Base-by-base conservation (phyloP, 2,888 invertebrate genomes). In the Timema cristinae region DNA sequence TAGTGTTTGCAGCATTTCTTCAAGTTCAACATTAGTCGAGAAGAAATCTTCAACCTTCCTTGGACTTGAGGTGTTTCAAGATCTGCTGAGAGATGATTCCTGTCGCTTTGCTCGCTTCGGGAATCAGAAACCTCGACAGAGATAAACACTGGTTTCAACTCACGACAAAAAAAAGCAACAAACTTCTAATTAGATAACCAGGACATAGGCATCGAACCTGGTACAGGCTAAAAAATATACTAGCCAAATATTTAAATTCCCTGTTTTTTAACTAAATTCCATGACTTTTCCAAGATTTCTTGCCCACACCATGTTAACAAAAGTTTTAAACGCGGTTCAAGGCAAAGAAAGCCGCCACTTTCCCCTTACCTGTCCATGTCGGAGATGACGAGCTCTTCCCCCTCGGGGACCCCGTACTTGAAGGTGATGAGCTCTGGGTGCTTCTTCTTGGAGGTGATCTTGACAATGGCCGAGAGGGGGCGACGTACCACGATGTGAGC, bases 351-450 rank as follows among this genome's bases (percentile, higher is more conserved):
- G 63, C 32, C 32, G 32, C 32, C 32, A 32, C 32, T 32, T 32
- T 32, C 32, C 4, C 73, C 75, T 75, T 73, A 81, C 80, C 84
- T 87, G 83, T 96, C 96, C 91, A 95, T 92, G 81, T 96, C 96
- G 0, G 90, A 92, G 73, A 96, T 92, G 73, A 91, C 85, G 54
- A 94, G 84, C 63, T 89, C 88, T 78, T 93, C 92, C 67, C 92
- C 93, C 80, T 93, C 91, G 4, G 91, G 91, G 72, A 90, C 87
- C 6, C 97, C 97, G 81, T 98, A 98, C 81, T 97, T 96, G 82
- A 99, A 98, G 0, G 98, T 98, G 75, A 99, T 97, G 78, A 98
- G 85, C 83, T 98, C 96, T 0, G 98, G 97, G 81, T 95, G 93
- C 72, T 92, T 89, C 81, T 97, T 97, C 81, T 97, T 95, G 11